Percentiles rank a stretch among this genome's conserved stretches.
Evolutionary conservation across 2,888 invertebrate species (phyloP).

Genomic region (Ferdinandea cuprea): DNA sequence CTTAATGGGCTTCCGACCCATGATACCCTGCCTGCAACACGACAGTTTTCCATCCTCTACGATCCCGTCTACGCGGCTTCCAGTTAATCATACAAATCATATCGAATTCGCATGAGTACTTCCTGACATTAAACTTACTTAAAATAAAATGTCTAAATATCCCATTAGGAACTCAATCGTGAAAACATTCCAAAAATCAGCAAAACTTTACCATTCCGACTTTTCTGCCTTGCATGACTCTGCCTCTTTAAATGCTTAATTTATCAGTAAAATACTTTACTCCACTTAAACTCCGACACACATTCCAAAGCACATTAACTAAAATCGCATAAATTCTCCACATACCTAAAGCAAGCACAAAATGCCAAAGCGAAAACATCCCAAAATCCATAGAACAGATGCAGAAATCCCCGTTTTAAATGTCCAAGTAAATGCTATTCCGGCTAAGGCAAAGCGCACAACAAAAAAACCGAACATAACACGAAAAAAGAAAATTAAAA

Average conservation of each 20-base stretch:
- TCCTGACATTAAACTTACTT: no score
- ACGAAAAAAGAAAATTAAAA: conserved; percentile 40
- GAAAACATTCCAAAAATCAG: neutral
- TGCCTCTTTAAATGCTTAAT: conserved; percentile 4
- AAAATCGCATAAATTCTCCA: conserved; percentile 65
- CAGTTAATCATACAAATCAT: no score
- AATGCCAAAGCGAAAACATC: conserved; percentile 57
- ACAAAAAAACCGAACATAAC: neutral
- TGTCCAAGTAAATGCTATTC: conserved; percentile 49
- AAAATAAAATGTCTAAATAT: no score
- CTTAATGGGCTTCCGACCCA: no score
- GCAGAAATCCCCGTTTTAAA: conserved; percentile 65
- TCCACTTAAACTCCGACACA: conserved; percentile 38
- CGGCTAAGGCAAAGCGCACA: conserved; percentile 11
- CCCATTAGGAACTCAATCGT: no score
- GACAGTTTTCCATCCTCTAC: no score
- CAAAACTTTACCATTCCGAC: neutral
- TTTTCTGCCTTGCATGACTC: neutral
- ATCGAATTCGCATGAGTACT: no score
- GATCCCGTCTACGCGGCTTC: no score
- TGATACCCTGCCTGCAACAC: no score
- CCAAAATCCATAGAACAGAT: conserved; percentile 53
- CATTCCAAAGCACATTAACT: conserved; percentile 64
- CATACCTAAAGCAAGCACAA: conserved; percentile 56
- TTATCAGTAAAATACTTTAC: neutral